Base-by-base conservation (phyloP, 2,888 invertebrate genomes). In the Oscheius sp. region DNA sequence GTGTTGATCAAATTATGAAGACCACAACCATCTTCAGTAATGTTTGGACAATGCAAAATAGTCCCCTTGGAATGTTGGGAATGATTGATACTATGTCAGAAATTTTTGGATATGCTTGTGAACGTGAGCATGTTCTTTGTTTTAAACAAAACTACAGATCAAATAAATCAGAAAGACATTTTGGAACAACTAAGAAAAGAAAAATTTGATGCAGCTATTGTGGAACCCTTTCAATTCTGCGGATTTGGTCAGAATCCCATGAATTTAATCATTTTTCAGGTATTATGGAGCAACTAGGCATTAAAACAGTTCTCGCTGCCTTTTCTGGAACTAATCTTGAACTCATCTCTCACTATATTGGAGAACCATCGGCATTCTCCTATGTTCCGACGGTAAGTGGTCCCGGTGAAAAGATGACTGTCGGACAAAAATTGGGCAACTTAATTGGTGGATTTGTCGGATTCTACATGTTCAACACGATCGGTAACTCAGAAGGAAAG, bases 161-260 rank as follows among this genome's bases (percentile, higher is more conserved):
- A 49, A n/a, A 33, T 50, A 8, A 62, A 62, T n/a, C 44, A 62
- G 26, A 36, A 62, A 14, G 49, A 45, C 2, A 30, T 62, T n/a
- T 17, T 49, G 33, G 22, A 24, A 4, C n/a, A 50, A 20, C 17
- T 62, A 30, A 49, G 24, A 24, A 24, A 20, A 24, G 66, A 67
- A 33, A 67, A 67, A 4, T 67, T 47, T 20, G 67, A 67, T 17
- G 50, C 36, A 22, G 67, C 49, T 9, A 57, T 67, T 9, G 67
- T 36, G 14, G 67, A 67, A 59, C 67, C 67, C 17, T 67, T 67
- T 38, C 17, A 36, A 12, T 59, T 49, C 30, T 67, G 67, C 30
- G 59, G 47, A 14, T 47, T 59, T 26, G 67, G 67, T 67, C 4
- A 41, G 41, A 41, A n/a, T n/a, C n/a, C n/a, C n/a, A n/a, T n/a